Base-by-base conservation (phyloP, 2,888 invertebrate genomes). In the Trichopria drosophilae region DNA sequence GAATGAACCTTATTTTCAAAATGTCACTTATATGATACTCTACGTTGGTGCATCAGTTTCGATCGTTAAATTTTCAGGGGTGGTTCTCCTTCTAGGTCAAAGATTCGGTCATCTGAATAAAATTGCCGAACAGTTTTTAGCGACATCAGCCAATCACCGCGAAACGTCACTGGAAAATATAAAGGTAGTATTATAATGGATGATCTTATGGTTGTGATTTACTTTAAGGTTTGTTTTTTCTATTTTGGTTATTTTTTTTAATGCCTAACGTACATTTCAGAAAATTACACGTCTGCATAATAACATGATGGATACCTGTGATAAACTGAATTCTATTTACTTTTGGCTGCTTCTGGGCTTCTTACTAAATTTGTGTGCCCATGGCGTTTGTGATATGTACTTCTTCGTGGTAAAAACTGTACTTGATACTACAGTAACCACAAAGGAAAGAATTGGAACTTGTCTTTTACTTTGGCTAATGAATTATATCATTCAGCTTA, bases 71-170 rank as follows among this genome's bases (percentile, higher is more conserved):
- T 72, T 68, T 22, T 51, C 62, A 15, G 67, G 68, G 0, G 43
- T 71, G 12, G 51, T 45, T 3, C 44, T 60, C 24, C 39, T 71
- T 34, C 46, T 73, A n/a, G 71, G 68, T 0, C 66, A 69, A 42
- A 59, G 72, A 1, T 72, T 73, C 49, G 40, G 47, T 12, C 70
- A 67, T 29, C 58, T 73, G 12, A 72, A 68, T 28, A 34, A 51
- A 12, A 61, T 71, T 2, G 60, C 68, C 1, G 55, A 41, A n/a
- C n/a, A n/a, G n/a, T n/a, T n/a, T n/a, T n/a, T n/a, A n/a, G n/a
- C n/a, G n/a, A n/a, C n/a, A n/a, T n/a, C n/a, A n/a, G n/a, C n/a
- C n/a, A n/a, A n/a, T n/a, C n/a, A n/a, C n/a, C n/a, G n/a, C n/a
- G n/a, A n/a, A n/a, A n/a, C n/a, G n/a, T n/a, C n/a, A n/a, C n/a